Evolutionary conservation across 2,113 vertebrate species (phyloP).

Genomic region (Candoia aspera): DNA sequence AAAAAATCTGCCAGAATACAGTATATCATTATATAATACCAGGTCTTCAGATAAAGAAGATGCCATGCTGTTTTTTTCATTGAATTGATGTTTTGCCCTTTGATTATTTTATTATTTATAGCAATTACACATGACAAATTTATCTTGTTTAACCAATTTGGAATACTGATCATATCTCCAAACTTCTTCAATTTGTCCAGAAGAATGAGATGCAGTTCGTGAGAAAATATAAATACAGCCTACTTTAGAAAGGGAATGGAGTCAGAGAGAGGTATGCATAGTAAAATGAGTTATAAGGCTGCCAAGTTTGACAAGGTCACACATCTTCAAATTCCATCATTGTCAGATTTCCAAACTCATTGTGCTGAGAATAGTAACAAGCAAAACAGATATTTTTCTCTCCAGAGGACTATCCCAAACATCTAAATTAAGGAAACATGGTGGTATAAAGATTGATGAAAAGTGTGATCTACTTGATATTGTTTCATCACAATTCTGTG

Average conservation of each 20-base stretch:
- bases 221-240: slow-evolving; percentile 4
- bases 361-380: slow-evolving; percentile 3
- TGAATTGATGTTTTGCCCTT: neutral
- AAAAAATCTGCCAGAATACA: neutral
- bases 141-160: slow-evolving; percentile 6
- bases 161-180: neutral
- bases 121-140: neutral
- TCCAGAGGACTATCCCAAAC: neutral
- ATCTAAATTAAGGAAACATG: neutral
- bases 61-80: neutral
- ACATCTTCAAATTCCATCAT: slow-evolving; percentile 24
- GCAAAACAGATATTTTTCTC: neutral
- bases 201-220: neutral
- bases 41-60: slow-evolving; percentile 6
- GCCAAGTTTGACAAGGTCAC: slow-evolving; percentile 11
- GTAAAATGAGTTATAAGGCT: neutral
- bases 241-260: neutral
- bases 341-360: neutral
- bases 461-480: neutral
- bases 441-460: neutral
- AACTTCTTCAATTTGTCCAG: neutral
- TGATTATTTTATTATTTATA: neutral
- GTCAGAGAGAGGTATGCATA: neutral
- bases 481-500: neutral
- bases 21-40: neutral